Evolutionary conservation across 2,888 invertebrate species (phyloP).

Genomic region (Atethmia centrago): DNA sequence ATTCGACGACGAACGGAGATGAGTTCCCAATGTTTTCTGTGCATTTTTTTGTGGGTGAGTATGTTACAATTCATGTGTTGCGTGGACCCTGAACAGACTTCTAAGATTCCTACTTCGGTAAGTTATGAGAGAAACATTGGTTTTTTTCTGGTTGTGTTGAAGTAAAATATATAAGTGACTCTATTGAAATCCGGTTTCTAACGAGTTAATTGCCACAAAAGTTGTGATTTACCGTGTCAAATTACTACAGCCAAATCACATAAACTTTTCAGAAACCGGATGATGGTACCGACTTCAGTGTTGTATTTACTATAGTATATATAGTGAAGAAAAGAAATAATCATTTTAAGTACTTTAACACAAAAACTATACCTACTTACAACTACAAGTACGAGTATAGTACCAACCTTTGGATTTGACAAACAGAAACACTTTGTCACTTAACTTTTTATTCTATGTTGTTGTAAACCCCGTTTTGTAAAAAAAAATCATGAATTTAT

Average conservation of each 20-base stretch:
- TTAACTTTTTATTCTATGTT: no score
- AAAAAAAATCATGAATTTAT: no score
- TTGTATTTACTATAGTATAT: neutral
- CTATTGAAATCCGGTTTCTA: neutral
- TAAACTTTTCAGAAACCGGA: neutral
- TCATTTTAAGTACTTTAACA: neutral
- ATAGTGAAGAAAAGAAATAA: neutral
- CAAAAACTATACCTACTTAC: no score
- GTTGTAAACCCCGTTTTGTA: neutral
- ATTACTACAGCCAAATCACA: neutral
- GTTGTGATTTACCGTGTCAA: neutral
- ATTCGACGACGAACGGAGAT: neutral
- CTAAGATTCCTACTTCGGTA: constrained; percentile 14
- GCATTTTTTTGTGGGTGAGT: constrained; percentile 17
- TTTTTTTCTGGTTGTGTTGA: neutral
- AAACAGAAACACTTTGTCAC: neutral
- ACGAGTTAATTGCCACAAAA: no score
- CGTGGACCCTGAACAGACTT: neutral
- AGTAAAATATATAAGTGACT: no score
- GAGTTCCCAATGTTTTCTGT: neutral
- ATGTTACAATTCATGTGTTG: constrained; percentile 4
- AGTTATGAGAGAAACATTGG: neutral
- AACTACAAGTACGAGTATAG: no score
- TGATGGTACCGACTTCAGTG: neutral
- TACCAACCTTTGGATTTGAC: neutral